Percentiles rank a stretch among this genome's conserved stretches.
phyloP scores from a whole-genome alignment of 2,888 invertebrate species.

The Prionchulus punctatus region DNA sequence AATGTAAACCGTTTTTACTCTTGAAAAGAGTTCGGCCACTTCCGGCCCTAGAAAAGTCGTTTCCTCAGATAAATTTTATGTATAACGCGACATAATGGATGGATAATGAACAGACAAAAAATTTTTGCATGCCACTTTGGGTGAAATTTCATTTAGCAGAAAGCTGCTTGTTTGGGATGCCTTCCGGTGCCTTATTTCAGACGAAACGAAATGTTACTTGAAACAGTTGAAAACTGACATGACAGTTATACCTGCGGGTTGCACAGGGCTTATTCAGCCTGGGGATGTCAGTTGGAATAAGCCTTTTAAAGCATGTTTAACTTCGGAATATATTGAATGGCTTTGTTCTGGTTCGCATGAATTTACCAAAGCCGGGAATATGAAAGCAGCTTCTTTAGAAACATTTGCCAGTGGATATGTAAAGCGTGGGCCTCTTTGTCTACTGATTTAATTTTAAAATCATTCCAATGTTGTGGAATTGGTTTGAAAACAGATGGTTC shows the following conservation, averaged over 20 bases:
- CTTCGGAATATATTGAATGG: background rate
- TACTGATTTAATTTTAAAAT: background rate
- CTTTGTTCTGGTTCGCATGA: too few species aligned
- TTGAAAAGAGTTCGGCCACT: background rate
- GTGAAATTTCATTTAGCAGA: background rate
- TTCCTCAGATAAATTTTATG: background rate
- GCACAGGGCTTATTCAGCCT: background rate
- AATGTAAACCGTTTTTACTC: background rate
- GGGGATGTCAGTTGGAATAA: constrained; percentile 1
- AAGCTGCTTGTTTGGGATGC: background rate
- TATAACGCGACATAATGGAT: background rate
- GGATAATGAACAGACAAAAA: background rate
- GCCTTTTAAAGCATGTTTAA: background rate
- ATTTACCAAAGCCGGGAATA: background rate
- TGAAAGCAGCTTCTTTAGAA: background rate
- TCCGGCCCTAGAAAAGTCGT: background rate
- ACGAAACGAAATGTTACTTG: background rate
- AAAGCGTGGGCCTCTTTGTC: background rate
- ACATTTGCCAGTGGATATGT: background rate
- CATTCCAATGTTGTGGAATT: constrained; percentile 1
- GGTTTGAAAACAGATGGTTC: background rate
- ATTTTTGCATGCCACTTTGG: background rate
- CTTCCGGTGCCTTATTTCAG: background rate
- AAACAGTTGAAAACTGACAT: background rate
- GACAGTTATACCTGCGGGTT: background rate